phyloP scores from a whole-genome alignment of 2,888 invertebrate genomes.

The Pherbina coryleti region DNA sequence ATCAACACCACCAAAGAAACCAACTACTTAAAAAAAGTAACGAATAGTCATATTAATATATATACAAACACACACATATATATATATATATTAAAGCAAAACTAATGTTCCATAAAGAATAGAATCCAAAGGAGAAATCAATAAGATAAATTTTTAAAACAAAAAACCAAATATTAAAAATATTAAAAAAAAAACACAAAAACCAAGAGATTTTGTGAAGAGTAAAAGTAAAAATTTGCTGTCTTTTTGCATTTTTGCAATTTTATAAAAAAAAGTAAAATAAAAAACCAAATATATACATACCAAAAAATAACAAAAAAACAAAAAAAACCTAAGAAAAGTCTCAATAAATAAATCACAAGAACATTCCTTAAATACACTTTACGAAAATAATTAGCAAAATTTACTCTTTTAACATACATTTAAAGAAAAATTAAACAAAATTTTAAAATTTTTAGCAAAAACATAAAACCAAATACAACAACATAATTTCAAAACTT shows the following conservation, averaged over 20 bases:
- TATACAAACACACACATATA: constrained; percentile 52
- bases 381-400: constrained; percentile 61
- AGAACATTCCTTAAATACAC: constrained; percentile 44
- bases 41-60: constrained; percentile 62
- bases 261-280: constrained; percentile 64
- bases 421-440: constrained; percentile 48
- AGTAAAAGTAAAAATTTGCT: constrained; percentile 60
- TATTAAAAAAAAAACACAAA: constrained; percentile 50
- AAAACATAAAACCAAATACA: constrained; percentile 47
- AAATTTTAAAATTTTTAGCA: constrained; percentile 61
- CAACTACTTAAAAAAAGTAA: constrained; percentile 63
- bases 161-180: constrained; percentile 55
- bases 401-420: constrained; percentile 69
- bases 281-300: constrained; percentile 41
- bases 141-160: constrained; percentile 52
- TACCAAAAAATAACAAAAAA: constrained; percentile 39
- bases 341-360: constrained; percentile 33
- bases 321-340: constrained; percentile 40
- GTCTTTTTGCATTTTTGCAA: constrained; percentile 71
- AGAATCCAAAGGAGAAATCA: constrained; percentile 48
- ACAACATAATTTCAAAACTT: constrained; percentile 40
- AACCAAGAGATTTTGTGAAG: constrained; percentile 47
- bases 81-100: constrained; percentile 47
- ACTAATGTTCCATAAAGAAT: constrained; percentile 67
- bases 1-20: constrained; percentile 65